Evolutionary conservation across 2,888 invertebrate species (phyloP).

Genomic region (Oscheius sp.): DNA sequence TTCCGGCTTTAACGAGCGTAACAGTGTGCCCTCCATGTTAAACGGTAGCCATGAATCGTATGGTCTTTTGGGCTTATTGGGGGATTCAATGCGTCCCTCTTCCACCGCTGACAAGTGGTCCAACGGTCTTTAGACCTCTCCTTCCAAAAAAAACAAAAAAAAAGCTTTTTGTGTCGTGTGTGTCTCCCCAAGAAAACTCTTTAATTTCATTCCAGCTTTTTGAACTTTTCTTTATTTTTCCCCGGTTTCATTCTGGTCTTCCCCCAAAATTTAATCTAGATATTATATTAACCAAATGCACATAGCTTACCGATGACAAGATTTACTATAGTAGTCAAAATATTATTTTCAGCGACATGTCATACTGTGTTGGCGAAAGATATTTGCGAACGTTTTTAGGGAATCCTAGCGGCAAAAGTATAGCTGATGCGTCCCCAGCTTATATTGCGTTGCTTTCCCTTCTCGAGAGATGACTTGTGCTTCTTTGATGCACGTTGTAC

Average conservation of each 20-base stretch:
- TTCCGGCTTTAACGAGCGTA: too few relatives aligned
- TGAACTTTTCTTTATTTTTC: background rate
- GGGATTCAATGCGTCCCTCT: conserved; percentile 11
- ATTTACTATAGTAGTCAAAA: conserved; percentile 5
- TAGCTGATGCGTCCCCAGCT: too few relatives aligned
- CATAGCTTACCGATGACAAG: conserved; percentile 29
- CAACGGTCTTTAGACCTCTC: background rate
- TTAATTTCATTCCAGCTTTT: conserved; percentile 11
- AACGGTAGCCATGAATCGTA: too few relatives aligned
- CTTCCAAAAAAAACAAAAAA: too few relatives aligned
- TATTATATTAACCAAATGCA: too few relatives aligned
- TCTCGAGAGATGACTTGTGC: background rate
- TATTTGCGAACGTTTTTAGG: background rate
- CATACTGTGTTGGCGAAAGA: conserved; percentile 27
- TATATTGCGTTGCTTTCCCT: background rate
- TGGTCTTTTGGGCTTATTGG: too few relatives aligned
- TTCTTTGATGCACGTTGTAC: too few relatives aligned
- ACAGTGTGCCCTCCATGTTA: too few relatives aligned
- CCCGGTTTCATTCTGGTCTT: conserved; percentile 23
- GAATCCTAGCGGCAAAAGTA: too few relatives aligned
- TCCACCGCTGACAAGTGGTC: conserved; percentile 21
- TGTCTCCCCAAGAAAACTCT: background rate
- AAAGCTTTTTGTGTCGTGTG: too few relatives aligned
- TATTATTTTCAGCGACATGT: conserved; percentile 14
- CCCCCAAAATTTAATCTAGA: conserved; percentile 2